Evolutionary conservation across 2,888 invertebrate genomes (phyloP).

Genomic region (Bhutanitis thaidina): DNA sequence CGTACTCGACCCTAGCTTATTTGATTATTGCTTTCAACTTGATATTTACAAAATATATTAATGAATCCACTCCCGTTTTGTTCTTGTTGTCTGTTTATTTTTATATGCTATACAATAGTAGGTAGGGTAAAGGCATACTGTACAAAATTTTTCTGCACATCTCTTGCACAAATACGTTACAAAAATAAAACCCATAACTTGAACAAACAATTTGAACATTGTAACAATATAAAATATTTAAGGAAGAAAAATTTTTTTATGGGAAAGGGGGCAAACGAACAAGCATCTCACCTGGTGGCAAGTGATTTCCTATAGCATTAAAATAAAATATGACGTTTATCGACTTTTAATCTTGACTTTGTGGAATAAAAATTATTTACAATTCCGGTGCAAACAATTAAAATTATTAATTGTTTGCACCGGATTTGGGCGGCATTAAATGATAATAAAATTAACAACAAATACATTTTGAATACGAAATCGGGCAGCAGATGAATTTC

Average conservation of each 20-base stretch:
- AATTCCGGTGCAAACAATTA: neutral
- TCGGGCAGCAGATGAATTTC: neutral
- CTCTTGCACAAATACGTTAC: no score
- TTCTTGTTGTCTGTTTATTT: neutral
- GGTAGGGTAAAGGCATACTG: no score
- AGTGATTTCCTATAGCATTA: neutral
- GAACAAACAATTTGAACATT: no score
- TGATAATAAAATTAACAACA: neutral
- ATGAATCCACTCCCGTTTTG: slow-evolving; percentile 11
- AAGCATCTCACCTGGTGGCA: no score
- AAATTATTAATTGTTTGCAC: neutral
- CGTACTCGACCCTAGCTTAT: slow-evolving; percentile 18
- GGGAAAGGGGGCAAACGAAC: no score
- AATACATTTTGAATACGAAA: neutral
- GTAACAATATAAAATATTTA: no score
- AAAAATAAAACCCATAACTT: no score
- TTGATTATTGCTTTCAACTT: slow-evolving; percentile 17
- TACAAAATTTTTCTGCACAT: no score
- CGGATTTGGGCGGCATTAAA: neutral
- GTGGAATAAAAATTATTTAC: neutral
- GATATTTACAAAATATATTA: slow-evolving; percentile 16
- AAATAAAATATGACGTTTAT: neutral
- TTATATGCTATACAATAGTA: neutral
- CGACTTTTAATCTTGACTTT: neutral
- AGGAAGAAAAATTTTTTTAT: neutral